phyloP scores from a whole-genome alignment of 2,113 vertebrate species.

The Pterophyllum scalare region DNA sequence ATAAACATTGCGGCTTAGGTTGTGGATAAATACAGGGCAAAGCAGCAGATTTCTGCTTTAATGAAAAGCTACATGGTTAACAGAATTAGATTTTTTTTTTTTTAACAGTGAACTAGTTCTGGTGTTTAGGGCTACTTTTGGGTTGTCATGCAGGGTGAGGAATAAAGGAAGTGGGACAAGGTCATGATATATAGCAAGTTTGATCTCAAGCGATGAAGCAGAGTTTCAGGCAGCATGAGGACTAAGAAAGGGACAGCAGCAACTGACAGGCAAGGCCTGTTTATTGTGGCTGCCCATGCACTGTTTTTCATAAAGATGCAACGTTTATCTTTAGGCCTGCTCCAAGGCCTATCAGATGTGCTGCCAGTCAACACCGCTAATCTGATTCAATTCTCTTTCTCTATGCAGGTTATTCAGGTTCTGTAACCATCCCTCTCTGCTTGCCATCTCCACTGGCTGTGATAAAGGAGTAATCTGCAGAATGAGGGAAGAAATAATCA shows the following conservation, averaged over 20 bases:
- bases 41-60: conserved; percentile 22
- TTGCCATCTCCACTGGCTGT: conserved; percentile 50
- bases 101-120: neutral
- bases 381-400: conserved; percentile 74
- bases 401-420: conserved; percentile 72
- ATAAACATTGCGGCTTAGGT: conserved; percentile 54
- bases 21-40: conserved; percentile 48
- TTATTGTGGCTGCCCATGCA: conserved; percentile 69
- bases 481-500: conserved; percentile 76
- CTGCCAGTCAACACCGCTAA: conserved; percentile 75
- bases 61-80: conserved; percentile 15
- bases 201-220: conserved; percentile 20
- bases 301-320: conserved; percentile 77
- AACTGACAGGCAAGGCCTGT: conserved; percentile 60
- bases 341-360: conserved; percentile 78
- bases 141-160: neutral
- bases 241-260: conserved; percentile 26
- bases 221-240: conserved; percentile 12
- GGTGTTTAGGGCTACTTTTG: conserved; percentile 12
- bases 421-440: conserved; percentile 56
- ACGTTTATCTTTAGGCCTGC: conserved; percentile 76
- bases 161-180: conserved; percentile 31
- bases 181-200: conserved; percentile 19
- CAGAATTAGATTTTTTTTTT: neutral
- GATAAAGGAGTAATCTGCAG: conserved; percentile 78